Evolutionary conservation across 1,140 invertebrate genomes (phyloP).

Genomic region (Pectinophora gossypiella): DNA sequence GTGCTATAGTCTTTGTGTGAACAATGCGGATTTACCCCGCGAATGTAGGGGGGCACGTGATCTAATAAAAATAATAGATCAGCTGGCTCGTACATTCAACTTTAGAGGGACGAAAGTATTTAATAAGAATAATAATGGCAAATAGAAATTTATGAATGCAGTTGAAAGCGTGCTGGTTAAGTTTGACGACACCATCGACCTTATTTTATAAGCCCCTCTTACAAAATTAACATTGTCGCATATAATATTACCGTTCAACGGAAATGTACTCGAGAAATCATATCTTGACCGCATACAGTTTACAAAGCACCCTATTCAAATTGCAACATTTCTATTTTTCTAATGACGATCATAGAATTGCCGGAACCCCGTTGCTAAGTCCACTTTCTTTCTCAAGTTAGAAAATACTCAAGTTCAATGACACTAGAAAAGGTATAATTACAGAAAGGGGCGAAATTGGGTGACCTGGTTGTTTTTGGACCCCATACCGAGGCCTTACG

Average conservation of each 20-base stretch:
- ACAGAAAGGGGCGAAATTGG: constrained; percentile 57
- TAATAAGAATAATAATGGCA: not conserved
- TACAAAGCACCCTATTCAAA: constrained; percentile 19
- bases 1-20: constrained; percentile 3
- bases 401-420: constrained; percentile 56
- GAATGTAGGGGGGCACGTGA: constrained; percentile 15
- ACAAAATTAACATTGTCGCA: too few relatives aligned
- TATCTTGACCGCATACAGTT: constrained; percentile 20
- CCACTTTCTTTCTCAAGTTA: constrained; percentile 51
- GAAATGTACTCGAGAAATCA: not conserved
- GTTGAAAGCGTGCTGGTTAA: too few relatives aligned
- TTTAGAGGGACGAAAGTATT: not conserved
- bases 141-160: too few relatives aligned
- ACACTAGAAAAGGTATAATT: constrained; percentile 65
- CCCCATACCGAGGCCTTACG: constrained; percentile 45
- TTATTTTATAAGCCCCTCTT: too few relatives aligned
- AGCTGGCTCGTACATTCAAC: too few relatives aligned
- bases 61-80: not conserved
- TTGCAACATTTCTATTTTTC: constrained; percentile 18
- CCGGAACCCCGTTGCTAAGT: constrained; percentile 50
- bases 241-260: too few relatives aligned
- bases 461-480: constrained; percentile 55
- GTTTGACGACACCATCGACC: too few relatives aligned
- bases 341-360: constrained; percentile 3
- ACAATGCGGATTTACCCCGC: constrained; percentile 35